phyloP scores from a whole-genome alignment of 2,888 invertebrate genomes.

The Achlya flavicornis region DNA sequence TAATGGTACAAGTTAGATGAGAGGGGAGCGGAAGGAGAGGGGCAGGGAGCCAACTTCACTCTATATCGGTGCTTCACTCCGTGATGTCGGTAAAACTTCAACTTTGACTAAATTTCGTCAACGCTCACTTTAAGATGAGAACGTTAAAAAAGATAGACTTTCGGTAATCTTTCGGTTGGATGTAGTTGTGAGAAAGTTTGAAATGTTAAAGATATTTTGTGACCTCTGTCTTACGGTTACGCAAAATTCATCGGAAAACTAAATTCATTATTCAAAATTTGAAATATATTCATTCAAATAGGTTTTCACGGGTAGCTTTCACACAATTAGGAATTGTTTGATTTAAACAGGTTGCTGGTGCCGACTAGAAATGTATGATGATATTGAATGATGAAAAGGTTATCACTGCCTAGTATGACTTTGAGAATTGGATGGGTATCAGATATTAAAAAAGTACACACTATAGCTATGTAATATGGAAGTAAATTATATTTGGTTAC shows the following conservation, averaged over 20 bases:
- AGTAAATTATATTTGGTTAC: too few relatives aligned
- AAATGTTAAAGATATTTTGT: neutral
- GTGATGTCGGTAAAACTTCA: slow-evolving; percentile 63
- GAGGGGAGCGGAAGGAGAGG: slow-evolving; percentile 54
- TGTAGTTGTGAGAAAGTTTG: slow-evolving; percentile 1
- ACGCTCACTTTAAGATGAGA: slow-evolving; percentile 53
- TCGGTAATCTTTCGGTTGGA: slow-evolving; percentile 5
- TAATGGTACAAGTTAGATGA: slow-evolving; percentile 83
- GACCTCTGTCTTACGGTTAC: neutral
- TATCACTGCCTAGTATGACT: too few relatives aligned
- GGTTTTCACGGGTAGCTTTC: too few relatives aligned
- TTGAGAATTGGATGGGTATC: too few relatives aligned
- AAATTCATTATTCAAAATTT: too few relatives aligned
- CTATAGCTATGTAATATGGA: too few relatives aligned
- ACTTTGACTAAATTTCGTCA: slow-evolving; percentile 59
- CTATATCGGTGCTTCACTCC: slow-evolving; percentile 53
- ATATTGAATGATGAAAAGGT: too few relatives aligned
- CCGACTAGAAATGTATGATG: too few relatives aligned
- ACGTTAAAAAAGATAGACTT: slow-evolving; percentile 13
- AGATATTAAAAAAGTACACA: too few relatives aligned
- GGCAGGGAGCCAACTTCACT: slow-evolving; percentile 36
- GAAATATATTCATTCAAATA: too few relatives aligned
- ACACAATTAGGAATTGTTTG: too few relatives aligned
- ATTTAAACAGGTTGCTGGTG: too few relatives aligned
- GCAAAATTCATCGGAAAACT: neutral